Conservation (phyloP, 1,140 invertebrate species). For the Saxidomus purpurata region DNA sequence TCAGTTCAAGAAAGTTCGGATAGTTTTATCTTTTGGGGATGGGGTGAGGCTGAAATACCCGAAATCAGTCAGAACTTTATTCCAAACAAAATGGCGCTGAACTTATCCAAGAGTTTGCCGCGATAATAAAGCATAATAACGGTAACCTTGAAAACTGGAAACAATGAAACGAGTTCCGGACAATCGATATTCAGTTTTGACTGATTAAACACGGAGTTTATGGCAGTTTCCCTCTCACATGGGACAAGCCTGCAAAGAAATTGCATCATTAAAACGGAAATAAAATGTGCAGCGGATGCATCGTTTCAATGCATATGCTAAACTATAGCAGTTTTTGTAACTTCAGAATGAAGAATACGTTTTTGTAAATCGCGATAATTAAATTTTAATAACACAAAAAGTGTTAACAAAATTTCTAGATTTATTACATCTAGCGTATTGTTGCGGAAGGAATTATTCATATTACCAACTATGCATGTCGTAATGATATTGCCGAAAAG, state of each 20-base stretch:
- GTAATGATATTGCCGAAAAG: background rate
- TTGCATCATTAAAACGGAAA: slow-evolving; percentile 3
- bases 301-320: background rate
- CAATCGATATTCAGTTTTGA: background rate
- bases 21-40: no score
- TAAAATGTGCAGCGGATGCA: background rate
- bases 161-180: no score
- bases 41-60: no score
- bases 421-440: background rate
- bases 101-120: no score
- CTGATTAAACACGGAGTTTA: background rate
- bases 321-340: background rate
- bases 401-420: background rate
- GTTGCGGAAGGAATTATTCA: background rate
- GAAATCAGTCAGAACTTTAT: no score
- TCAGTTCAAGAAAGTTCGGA: no score
- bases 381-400: background rate
- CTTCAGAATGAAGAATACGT: background rate
- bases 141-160: no score
- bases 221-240: background rate
- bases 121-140: no score
- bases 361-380: background rate
- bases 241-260: background rate
- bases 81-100: no score
- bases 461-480: background rate